Base-by-base conservation (phyloP, 2,888 invertebrate genomes). In the Alloplasta piceator region DNA sequence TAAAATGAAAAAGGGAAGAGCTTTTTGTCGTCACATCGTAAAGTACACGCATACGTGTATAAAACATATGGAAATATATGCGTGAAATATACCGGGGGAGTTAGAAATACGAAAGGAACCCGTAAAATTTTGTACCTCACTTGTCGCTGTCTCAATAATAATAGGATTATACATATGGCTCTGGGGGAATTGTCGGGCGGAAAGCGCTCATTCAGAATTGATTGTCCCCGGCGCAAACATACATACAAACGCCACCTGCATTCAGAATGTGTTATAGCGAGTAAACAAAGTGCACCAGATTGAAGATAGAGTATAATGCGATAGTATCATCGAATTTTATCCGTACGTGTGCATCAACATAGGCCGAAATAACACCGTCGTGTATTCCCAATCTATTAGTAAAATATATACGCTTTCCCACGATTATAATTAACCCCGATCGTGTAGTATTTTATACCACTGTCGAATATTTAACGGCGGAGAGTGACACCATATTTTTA, bases 271-370 rank as follows among this genome's bases (percentile, higher is more conserved):
- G 10, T 60, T 52, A 36, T 36, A 10, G 14, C n/a, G 9, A 36
- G 70, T 46, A 58, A 48, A 70, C 26, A 26, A 3, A 60, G 58
- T 56, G 46, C 58, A 58, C 46, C 39, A 61, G 39, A 61, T 71
- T 10, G 12, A 39, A 41, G n/a, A n/a, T 26, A 38, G 9, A 12
- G 50, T 68, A 68, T 26, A 70, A 43, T 5, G 56, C 26, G 55
- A 43, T 61, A 46, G 14, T 26, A 73, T 56, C 56, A 66, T 46
- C 55, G n/a, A 43, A 66, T 66, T 26, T 66, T 74, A 56, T 26
- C 58, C 46, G 43, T 12, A 5, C 38, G 46, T 52, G 12, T 58
- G 26, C 26, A 48, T 66, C 38, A 58, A 56, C 48, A 48, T 46
- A 52, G 7, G 9, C 26, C 48, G 14, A 7, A 73, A 9, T 43